A percentile compares a stretch with the other conserved stretches of the same genome.
Conservation (phyloP, 2,888 invertebrate genomes). For the Hydrotaea cyrtoneurina region DNA sequence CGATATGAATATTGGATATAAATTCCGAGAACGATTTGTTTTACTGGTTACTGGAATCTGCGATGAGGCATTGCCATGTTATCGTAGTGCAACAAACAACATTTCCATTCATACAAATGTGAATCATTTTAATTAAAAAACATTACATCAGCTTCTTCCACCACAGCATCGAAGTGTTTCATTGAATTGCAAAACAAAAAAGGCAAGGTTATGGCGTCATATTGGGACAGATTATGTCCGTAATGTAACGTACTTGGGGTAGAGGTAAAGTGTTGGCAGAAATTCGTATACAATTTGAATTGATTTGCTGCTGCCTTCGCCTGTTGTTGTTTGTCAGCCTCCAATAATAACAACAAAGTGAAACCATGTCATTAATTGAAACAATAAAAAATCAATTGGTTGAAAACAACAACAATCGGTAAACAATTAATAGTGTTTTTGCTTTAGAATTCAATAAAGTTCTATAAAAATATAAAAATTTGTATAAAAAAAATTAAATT, state of each 20-base stretch:
- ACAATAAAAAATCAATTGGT: conserved; percentile 27
- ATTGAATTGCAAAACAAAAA: too few species aligned
- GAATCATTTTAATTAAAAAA: neutral
- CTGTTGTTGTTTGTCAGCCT: conserved; percentile 24
- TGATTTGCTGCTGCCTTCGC: neutral
- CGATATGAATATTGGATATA: too few species aligned
- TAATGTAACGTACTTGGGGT: too few species aligned
- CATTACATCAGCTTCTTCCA: neutral
- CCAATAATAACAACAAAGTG: conserved; percentile 22
- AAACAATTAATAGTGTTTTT: too few species aligned
- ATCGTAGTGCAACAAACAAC: neutral
- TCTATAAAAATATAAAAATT: too few species aligned
- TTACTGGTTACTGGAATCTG: too few species aligned
- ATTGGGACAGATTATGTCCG: conserved; percentile 7
- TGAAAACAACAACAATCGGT: neutral
- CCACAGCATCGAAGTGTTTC: neutral
- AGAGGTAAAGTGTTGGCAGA: too few species aligned
- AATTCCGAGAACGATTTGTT: neutral
- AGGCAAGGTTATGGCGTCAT: neutral
- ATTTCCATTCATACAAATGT: neutral
- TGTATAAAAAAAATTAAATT: too few species aligned
- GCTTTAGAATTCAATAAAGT: too few species aligned
- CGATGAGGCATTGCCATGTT: neutral
- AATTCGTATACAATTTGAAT: conserved; percentile 10
- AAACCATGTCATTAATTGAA: conserved; percentile 32